A percentile compares a stretch with the other conserved stretches of the same genome.
Evolutionary conservation across 2,888 invertebrate species (phyloP).

Genomic region (Pandemis corylana): DNA sequence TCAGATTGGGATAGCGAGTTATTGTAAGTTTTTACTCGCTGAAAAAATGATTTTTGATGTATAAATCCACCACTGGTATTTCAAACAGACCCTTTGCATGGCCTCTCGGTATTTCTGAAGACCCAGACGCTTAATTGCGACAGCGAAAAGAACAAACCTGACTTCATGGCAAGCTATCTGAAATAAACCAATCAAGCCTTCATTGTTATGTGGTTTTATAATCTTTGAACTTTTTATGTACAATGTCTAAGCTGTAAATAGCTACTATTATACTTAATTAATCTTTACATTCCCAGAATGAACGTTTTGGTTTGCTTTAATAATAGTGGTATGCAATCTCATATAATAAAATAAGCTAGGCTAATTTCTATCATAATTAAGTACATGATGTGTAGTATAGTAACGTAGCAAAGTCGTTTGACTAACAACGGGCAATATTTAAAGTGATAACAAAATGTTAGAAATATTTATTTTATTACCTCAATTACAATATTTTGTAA

Average conservation of each 20-base stretch:
- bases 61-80: background rate
- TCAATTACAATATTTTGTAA: constrained; percentile 44
- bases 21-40: background rate
- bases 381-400: constrained; percentile 52
- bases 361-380: constrained; percentile 49
- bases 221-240: constrained; percentile 44
- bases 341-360: constrained; percentile 48
- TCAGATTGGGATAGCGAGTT: background rate
- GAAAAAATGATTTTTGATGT: no score
- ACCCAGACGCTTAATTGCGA: background rate
- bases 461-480: constrained; percentile 56
- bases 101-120: background rate
- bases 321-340: constrained; percentile 60
- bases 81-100: background rate
- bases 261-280: constrained; percentile 60
- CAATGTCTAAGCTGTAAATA: constrained; percentile 68
- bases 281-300: constrained; percentile 74
- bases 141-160: background rate
- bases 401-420: constrained; percentile 48
- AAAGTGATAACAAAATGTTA: constrained; percentile 54
- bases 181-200: constrained; percentile 10
- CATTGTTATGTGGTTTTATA: constrained; percentile 24
- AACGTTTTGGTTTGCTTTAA: constrained; percentile 74
- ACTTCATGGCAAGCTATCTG: constrained; percentile 1
- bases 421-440: constrained; percentile 53